Percentiles rank a stretch among this genome's conserved stretches.
Conservation (phyloP, 64 coral and sea anemone genomes). For the Dendronephthya gigantea region DNA sequence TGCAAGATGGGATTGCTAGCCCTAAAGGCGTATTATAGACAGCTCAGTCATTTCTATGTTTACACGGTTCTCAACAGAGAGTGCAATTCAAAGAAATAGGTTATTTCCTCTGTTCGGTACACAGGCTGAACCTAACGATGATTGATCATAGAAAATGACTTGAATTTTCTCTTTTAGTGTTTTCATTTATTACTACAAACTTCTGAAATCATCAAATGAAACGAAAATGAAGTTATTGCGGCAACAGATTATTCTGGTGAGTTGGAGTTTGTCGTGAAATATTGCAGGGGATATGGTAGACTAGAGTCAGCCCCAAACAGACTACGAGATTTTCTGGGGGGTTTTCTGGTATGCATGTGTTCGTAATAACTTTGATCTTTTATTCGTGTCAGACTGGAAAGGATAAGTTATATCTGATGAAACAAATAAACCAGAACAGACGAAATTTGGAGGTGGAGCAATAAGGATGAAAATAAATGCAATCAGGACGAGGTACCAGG, state of each 20-base stretch:
- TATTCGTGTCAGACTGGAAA: neutral
- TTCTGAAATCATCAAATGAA: slow-evolving; percentile 95
- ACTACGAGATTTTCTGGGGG: too few relatives aligned
- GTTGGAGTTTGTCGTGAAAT: neutral
- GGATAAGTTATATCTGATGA: slow-evolving; percentile 17
- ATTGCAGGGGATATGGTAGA: too few relatives aligned
- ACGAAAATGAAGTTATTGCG: slow-evolving; percentile 87
- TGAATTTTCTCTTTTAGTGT: slow-evolving; percentile 40
- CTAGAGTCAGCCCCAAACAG: too few relatives aligned
- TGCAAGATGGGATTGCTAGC: too few relatives aligned
- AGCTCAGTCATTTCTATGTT: neutral
- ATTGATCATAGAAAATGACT: too few relatives aligned
- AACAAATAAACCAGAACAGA: neutral
- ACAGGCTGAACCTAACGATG: too few relatives aligned
- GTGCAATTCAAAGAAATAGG: too few relatives aligned
- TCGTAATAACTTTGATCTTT: too few relatives aligned
- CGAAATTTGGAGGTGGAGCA: neutral
- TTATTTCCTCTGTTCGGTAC: too few relatives aligned
- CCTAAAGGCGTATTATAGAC: too few relatives aligned
- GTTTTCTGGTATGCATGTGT: too few relatives aligned
- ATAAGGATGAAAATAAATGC: neutral
- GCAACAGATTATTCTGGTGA: slow-evolving; percentile 87
- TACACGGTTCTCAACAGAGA: neutral
- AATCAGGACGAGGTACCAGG: neutral
- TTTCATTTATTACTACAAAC: slow-evolving; percentile 83